phyloP scores from a whole-genome alignment of 2,888 invertebrate species.

The Tetropium fuscum region DNA sequence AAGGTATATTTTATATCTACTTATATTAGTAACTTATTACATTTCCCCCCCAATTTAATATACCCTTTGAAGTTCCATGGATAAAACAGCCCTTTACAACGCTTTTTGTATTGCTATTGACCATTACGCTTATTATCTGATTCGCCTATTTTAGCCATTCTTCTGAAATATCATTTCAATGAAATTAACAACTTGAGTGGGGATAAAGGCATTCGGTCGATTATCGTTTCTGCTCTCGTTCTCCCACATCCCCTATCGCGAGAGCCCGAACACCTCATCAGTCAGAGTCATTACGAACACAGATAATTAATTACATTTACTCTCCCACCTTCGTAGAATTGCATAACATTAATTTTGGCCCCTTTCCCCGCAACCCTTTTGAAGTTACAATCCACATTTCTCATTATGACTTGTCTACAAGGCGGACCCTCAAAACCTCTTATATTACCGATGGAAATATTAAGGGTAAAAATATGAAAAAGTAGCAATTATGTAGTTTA shows the following conservation, averaged over 20 bases:
- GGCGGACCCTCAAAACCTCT: slow-evolving; percentile 13
- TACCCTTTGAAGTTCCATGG: too few species aligned
- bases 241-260: slow-evolving; percentile 49
- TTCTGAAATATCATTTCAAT: slow-evolving; percentile 13
- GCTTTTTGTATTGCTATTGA: too few species aligned
- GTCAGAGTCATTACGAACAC: slow-evolving; percentile 74
- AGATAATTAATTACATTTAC: slow-evolving; percentile 76
- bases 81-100: too few species aligned
- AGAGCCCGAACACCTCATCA: slow-evolving; percentile 69
- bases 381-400: slow-evolving; percentile 64
- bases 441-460: neutral
- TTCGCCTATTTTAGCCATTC: neutral
- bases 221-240: slow-evolving; percentile 60
- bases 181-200: slow-evolving; percentile 15
- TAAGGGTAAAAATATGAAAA: too few species aligned
- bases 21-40: too few species aligned
- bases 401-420: slow-evolving; percentile 58
- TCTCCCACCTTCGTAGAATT: slow-evolving; percentile 69
- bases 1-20: too few species aligned
- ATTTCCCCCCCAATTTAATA: too few species aligned
- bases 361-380: slow-evolving; percentile 48
- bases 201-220: slow-evolving; percentile 48
- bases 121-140: neutral
- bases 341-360: slow-evolving; percentile 67
- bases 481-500: too few species aligned